phyloP scores from a whole-genome alignment of 2,888 invertebrate genomes.

The Phaonia tiefii region DNA sequence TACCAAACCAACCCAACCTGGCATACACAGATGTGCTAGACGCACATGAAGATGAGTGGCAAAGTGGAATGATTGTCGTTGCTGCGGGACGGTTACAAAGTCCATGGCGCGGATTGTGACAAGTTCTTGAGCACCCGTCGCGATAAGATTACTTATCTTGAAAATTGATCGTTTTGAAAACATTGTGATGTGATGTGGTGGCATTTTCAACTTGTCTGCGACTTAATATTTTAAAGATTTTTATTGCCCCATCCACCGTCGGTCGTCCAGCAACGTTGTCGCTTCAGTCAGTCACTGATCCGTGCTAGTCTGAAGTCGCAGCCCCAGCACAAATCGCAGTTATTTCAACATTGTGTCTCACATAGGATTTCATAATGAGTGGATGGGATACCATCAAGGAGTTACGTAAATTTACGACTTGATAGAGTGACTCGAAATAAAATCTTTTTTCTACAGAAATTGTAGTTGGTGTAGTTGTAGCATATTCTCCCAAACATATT shows the following conservation, averaged over 20 bases:
- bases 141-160: conserved; percentile 74
- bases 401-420: no score
- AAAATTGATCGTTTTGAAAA: conserved; percentile 79
- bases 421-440: no score
- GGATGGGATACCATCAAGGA: conserved; percentile 34
- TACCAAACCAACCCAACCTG: conserved; percentile 32
- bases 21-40: conserved; percentile 17
- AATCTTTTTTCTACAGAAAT: no score
- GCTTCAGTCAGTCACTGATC: not conserved
- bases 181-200: conserved; percentile 77
- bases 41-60: conserved; percentile 5
- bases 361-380: conserved; percentile 33
- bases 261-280: not conserved
- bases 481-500: no score
- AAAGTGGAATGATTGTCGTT: conserved; percentile 22
- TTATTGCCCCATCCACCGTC: conserved; percentile 53
- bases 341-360: not conserved
- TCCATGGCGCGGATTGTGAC: conserved; percentile 62
- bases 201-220: conserved; percentile 78
- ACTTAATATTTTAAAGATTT: conserved; percentile 76
- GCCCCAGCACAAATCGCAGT: no score
- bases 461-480: no score
- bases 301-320: not conserved
- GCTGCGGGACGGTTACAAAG: conserved; percentile 31
- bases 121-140: conserved; percentile 70